A percentile compares a stretch with the other conserved stretches of the same genome.
Conservation (phyloP, 1,140 invertebrate species). For the Aphelenchoides fujianensis region DNA sequence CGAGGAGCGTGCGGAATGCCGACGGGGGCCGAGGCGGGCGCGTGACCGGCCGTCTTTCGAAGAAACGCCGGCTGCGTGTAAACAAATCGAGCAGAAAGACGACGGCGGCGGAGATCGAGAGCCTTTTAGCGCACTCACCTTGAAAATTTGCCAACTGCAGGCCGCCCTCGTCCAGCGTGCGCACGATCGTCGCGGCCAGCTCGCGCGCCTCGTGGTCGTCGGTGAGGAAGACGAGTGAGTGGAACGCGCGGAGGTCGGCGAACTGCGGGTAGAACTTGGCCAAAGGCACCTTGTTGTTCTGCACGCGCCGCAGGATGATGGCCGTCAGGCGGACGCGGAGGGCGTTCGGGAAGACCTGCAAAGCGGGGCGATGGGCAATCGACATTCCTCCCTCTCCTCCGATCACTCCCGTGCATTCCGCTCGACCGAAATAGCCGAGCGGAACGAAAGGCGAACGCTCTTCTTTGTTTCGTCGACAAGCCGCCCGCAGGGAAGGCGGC, state of each 20-base stretch:
- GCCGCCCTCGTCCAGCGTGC: neutral
- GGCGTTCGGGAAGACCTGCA: neutral
- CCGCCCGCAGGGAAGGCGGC: neutral
- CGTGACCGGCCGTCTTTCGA: too few relatives aligned
- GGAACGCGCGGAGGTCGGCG: neutral
- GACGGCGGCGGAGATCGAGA: too few relatives aligned
- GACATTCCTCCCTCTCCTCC: neutral
- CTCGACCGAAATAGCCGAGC: neutral
- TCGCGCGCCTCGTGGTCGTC: neutral
- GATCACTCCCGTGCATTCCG: neutral
- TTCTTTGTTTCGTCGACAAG: neutral
- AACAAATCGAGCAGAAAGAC: neutral
- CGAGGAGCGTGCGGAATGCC: too few relatives aligned
- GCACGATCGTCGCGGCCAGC: neutral
- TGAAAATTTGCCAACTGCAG: neutral
- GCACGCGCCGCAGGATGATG: neutral
- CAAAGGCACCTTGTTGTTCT: neutral
- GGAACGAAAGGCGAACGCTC: too few relatives aligned
- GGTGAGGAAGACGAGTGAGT: neutral
- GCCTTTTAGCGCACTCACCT: too few relatives aligned
- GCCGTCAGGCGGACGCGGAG: neutral
- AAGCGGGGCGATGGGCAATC: neutral
- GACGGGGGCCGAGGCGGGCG: too few relatives aligned
- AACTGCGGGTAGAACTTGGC: neutral
- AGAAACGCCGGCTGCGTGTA: too few relatives aligned